Evolutionary conservation across 2,888 invertebrate species (phyloP), one percentile per base, ranked within the genome.

Genomic region (Rhingia rostrata): DNA sequence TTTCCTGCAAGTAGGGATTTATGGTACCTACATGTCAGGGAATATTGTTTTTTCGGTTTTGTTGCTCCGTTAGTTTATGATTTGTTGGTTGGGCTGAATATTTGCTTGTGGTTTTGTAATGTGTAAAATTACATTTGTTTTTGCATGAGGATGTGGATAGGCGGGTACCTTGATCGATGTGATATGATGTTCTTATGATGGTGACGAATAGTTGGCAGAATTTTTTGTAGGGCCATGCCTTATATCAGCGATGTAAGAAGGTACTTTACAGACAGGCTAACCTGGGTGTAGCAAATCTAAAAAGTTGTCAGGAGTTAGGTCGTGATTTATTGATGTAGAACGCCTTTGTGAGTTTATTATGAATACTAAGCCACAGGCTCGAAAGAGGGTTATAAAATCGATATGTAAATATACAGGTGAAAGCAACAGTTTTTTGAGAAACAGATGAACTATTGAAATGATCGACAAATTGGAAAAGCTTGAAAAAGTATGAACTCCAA

Each of bases 1-100:
- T 78, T 79, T 84, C 63, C 74, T 74, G 69, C 60, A 74, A 51
- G 33, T 69, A 79, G 74, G 79, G 79, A 84, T 79, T 79, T 84
- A 74, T 84, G 64, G 73, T 22, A 22, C 22, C 22, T 56, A 43
- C 64, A 70, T 63, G 69, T 82, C 82, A 67, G 22, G 51, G 39
- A 70, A 60, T 70, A 22, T 9, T 32, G 6, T 63, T 66, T 79
- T 54, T 43, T 33, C 6, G 47, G n/a, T 6, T 22, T 22, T 22
- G 22, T 22, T 22, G 22, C 22, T 22, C 22, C 22, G 1, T 22
- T 22, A 22, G 22, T 22, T 22, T 22, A 22, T 22, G 22, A 22
- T 56, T 66, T 33, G 33, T 49, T 67, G n/a, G 30, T 45, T 51
- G 10, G 63, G 10, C 54, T 61, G 37, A 70, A 72, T 56, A 43